Evolutionary conservation across 2,888 invertebrate species (phyloP), one percentile per base, ranked within the genome.

Genomic region (Nymphalis c-album): DNA sequence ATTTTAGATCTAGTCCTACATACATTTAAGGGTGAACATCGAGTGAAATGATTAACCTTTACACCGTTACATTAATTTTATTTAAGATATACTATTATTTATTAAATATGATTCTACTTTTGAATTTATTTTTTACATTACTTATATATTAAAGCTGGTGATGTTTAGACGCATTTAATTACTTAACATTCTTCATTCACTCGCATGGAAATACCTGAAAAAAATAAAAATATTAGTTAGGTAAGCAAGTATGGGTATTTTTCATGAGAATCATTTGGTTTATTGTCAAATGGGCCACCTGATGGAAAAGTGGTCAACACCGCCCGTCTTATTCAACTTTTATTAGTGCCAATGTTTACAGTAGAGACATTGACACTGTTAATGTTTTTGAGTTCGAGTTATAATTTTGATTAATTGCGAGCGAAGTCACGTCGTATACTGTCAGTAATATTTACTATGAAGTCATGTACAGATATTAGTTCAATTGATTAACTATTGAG

Each of bases 1-100:
- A 71, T 72, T 63, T 69, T 69, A 63, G 71, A 35, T 17, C 61
- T 63, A 61, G n/a, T n/a, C 2, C 31, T 55, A 55, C 4, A 51
- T 55, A 55, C 31, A 35, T 31, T 26, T 22, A 22, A 31, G 55
- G 20, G 7, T 55, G 31, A 55, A 55, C 55, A 55, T 31, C 31
- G 10, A 55, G 35, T 51, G 51, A 51, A 17, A 5, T 2, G 22
- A 51, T 55, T 17, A 31, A 55, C 55, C 13, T 40, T 31, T 55
- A 26, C 26, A 55, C 1, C n/a, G 13, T 26, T 17, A 55, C 31
- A 55, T n/a, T 35, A 55, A 31, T 31, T 26, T 51, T 22, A 51
- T 6, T 51, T 20, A 8, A 31, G 2, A 8, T 31, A 31, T 17
- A 31, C 8, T 10, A 55, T 31, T 55, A 31, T 55, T 31, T 51